Evolutionary conservation across 2,888 invertebrate genomes (phyloP), one percentile per base, ranked within the genome.

Genomic region (Deilephila porcellus): DNA sequence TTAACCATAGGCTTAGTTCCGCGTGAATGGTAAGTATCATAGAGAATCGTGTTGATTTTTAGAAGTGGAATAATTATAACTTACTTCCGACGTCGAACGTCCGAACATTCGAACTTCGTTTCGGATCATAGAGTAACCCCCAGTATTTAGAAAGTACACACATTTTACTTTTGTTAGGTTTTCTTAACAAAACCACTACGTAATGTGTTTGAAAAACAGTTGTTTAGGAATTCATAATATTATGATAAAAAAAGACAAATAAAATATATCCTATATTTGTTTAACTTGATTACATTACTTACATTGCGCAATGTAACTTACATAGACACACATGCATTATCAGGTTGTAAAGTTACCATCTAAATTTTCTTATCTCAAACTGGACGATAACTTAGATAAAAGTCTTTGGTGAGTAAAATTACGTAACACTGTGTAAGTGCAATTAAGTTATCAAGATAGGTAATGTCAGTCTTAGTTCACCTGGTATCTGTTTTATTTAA

Each of bases 331-430:
- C 4, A n/a, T 25, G 25, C 67, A 25, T 20, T 67, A 52, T 67
- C 67, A 45, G 53, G 53, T 19, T n/a, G n/a, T 56, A 56, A 67
- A 67, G 67, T 67, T 52, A 25, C 74, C 63, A 64, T 73, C 70
- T 70, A 56, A 75, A 73, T n/a, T 29, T 19, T 62, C 72, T 80
- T 79, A 80, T 80, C 79, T 76, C 29, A 73, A 73, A 76, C 17
- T 20, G 17, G 17, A 25, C 17, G 74, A 73, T 73, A 32, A 63
- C 71, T 74, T 63, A 77, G 80, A 78, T 80, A 79, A 78, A 75
- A 56, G 72, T 77, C 76, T 74, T 79, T 75, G 14, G 52, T 67
- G 17, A 67, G 25, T 52, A 52, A 52, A 67, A 25, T 67, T 67
- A 29, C 52, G 52, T 25, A 67, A 67, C 52, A 20, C 25, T 45